Evolutionary conservation across 1,140 invertebrate species (phyloP).

Genomic region (Cydia fagiglandana): DNA sequence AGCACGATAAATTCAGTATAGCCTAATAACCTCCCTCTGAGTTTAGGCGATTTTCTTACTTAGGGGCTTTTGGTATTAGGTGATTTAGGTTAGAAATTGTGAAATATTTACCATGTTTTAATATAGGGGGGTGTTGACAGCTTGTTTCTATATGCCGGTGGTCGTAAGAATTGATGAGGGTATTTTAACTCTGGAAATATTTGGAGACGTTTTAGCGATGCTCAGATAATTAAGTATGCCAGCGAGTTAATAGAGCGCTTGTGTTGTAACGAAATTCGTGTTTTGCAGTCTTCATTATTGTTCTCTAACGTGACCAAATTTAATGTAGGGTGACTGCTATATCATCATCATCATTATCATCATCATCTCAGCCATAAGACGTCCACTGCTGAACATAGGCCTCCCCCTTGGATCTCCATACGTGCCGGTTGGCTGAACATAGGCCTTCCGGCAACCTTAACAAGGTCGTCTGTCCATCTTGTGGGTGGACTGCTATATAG

Average conservation of each 20-base stretch:
- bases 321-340: no score
- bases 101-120: slow-evolving; percentile 19
- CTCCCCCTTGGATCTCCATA: no score
- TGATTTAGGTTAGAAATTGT: slow-evolving; percentile 23
- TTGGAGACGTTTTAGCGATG: not conserved
- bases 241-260: not conserved
- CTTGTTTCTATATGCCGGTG: slow-evolving; percentile 1
- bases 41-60: slow-evolving; percentile 45
- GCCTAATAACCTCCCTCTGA: slow-evolving; percentile 55
- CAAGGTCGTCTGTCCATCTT: no score
- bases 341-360: no score
- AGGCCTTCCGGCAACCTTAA: no score
- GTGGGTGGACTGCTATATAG: no score
- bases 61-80: slow-evolving; percentile 18
- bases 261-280: not conserved
- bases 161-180: slow-evolving; percentile 4
- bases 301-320: not conserved
- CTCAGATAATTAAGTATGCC: not conserved
- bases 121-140: slow-evolving; percentile 24
- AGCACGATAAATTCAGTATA: slow-evolving; percentile 62
- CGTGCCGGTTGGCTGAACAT: no score
- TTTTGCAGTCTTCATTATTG: no score
- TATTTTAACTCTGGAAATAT: not conserved
- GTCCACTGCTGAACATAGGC: no score
- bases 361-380: no score